These are phyloP conservation scores for Epicampocera succincta DNA, from an alignment of 2,888 invertebrate species.

Conservation along the genomic window DNA sequence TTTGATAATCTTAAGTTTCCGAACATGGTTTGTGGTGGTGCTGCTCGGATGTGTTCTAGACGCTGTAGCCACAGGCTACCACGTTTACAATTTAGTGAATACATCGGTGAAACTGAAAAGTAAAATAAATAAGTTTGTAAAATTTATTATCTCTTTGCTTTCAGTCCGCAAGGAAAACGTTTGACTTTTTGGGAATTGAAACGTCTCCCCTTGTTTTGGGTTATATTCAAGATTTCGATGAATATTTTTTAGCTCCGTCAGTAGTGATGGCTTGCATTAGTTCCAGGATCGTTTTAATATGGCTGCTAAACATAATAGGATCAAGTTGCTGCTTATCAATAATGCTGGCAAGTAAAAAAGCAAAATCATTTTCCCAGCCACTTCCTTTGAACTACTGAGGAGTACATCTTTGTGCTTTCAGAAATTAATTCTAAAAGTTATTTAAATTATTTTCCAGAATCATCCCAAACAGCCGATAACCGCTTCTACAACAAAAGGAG, in stretches of 20 bases:
- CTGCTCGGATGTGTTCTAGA: slow-evolving; percentile 22
- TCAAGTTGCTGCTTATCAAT: not conserved
- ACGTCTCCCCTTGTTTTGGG: not conserved
- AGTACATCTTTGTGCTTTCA: no score
- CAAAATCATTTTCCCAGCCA: no score
- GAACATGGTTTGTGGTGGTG: slow-evolving; percentile 24
- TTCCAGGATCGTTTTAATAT: slow-evolving; percentile 34
- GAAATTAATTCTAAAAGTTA: no score
- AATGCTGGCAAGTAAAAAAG: slow-evolving; percentile 5
- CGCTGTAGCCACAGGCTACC: slow-evolving; percentile 31
- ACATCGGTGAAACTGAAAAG: slow-evolving; percentile 4
- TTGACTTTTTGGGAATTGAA: slow-evolving; percentile 23
- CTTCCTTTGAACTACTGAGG: no score
- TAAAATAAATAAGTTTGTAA: not conserved
- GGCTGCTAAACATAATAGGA: slow-evolving; percentile 39
- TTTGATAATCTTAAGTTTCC: slow-evolving; percentile 26
- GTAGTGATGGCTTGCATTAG: slow-evolving; percentile 33
- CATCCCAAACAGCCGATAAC: not conserved
- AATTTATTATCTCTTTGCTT: not conserved
- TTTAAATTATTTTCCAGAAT: slow-evolving; percentile 13
- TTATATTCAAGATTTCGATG: slow-evolving; percentile 27
- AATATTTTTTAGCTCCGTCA: slow-evolving; percentile 33
- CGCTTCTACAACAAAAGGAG: not conserved
- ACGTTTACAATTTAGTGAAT: slow-evolving; percentile 31
- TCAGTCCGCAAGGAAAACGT: slow-evolving; percentile 32